Evolutionary conservation across 2,113 vertebrate genomes (phyloP), one percentile per base, ranked within the genome.

Genomic region (Thamnophis sirtalis): DNA sequence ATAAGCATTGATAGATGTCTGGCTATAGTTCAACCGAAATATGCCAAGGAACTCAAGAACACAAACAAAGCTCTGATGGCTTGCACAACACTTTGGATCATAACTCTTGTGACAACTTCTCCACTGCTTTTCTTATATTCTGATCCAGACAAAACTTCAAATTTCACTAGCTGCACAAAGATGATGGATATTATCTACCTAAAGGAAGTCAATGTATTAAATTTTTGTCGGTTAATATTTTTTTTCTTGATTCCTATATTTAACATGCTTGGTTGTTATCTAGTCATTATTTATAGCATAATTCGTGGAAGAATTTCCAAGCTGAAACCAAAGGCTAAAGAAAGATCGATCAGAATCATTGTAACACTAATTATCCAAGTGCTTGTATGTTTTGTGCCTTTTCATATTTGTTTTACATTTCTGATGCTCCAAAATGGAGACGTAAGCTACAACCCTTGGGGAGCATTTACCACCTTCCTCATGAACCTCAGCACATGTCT

Each of bases 401-500:
- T 99, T 95, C 99, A 99, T 48, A 91, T 98, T 38, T 99, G 98
- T 85, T 97, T 99, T 0, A 94, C 98, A 53, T 89, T 98, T n/a
- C 96, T 98, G 49, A 97, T 99, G 97, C 4, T 99, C 87, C 96
- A 96, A 5, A 88, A 93, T 0, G 95, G 89, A 49, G 93, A 93
- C 0, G 95, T 90, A 3, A 96, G 95, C 17, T 99, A 98, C 73
- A 98, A 92, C 58, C 97, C 97, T 7, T 98, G 98, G 98, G 98
- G 97, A 0, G 98, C 98, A 92, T 98, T 99, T 90, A 98, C 98
- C 91, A 98, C 98, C 6, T 99, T 99, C 94, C 97, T 99, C 92
- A 99, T 99, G 99, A 99, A 98, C 94, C 96, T 98, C 94, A 99
- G 99, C 94, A 99, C 99, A 0, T 99, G 99, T 73, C 80, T 99